Percentiles rank a stretch among this genome's conserved stretches.
Evolutionary conservation across 2,888 invertebrate genomes (phyloP).

Genomic region (Emmelina monodactyla): DNA sequence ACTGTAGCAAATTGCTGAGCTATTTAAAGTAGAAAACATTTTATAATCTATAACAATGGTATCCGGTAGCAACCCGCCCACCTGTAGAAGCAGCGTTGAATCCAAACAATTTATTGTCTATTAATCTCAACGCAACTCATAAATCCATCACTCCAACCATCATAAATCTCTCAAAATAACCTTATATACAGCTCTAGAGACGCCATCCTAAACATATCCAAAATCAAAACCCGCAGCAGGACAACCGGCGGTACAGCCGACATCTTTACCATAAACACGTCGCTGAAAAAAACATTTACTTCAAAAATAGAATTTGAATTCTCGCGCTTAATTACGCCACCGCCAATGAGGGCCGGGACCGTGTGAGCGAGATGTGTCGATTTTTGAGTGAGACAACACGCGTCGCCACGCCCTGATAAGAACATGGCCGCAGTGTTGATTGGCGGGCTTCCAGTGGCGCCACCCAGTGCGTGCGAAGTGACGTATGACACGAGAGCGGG

Average conservation of each 20-base stretch:
- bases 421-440: constrained; percentile 72
- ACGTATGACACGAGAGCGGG: too few relatives aligned
- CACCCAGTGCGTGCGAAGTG: constrained; percentile 37
- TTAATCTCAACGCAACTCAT: constrained; percentile 42
- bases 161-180: constrained; percentile 53
- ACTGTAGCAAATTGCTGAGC: too few relatives aligned
- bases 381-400: constrained; percentile 28
- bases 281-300: constrained; percentile 59
- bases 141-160: constrained; percentile 51
- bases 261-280: constrained; percentile 35
- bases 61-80: constrained; percentile 30
- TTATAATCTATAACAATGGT: constrained; percentile 18
- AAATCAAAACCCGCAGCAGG: constrained; percentile 26
- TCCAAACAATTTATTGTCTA: constrained; percentile 33
- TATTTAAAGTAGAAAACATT: too few relatives aligned
- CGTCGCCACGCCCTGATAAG: constrained; percentile 66
- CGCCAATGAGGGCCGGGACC: constrained; percentile 47
- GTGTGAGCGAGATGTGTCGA: constrained; percentile 37
- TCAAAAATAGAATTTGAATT: constrained; percentile 64
- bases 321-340: constrained; percentile 61
- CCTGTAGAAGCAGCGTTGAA: constrained; percentile 24
- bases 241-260: constrained; percentile 31
- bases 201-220: constrained; percentile 35
- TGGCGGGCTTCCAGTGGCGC: constrained; percentile 56
- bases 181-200: constrained; percentile 31